Conservation (phyloP, 2,113 vertebrate species). For the Acanthochromis polyacanthus region DNA sequence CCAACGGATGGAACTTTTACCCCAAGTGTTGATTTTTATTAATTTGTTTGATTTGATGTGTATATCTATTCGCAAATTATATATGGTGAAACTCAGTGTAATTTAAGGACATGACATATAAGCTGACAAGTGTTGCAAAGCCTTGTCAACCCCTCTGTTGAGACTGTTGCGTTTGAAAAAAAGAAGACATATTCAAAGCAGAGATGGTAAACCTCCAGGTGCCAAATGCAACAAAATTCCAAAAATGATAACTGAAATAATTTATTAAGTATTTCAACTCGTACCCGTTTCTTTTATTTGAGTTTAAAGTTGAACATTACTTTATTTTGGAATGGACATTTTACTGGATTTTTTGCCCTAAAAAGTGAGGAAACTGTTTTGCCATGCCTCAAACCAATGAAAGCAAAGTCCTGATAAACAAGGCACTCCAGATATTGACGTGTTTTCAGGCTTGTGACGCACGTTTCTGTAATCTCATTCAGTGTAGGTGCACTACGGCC, state of each 20-base stretch:
- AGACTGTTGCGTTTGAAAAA: background rate
- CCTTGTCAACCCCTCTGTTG: background rate
- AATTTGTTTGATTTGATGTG: too few species aligned
- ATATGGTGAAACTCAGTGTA: too few species aligned
- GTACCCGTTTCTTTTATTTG: conserved; percentile 6
- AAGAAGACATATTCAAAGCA: background rate
- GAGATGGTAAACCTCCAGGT: background rate
- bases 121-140: background rate
- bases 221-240: background rate
- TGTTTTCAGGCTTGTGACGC: background rate
- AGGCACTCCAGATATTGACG: background rate
- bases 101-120: too few species aligned
- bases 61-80: too few species aligned
- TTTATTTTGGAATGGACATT: background rate
- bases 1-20: too few species aligned
- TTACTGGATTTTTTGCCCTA: background rate
- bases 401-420: background rate
- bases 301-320: background rate
- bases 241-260: too few species aligned
- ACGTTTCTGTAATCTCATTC: background rate
- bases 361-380: background rate
- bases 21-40: too few species aligned
- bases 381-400: background rate
- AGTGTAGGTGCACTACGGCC: background rate
- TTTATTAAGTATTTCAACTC: background rate